These are phyloP conservation scores for Artemia sp. DNA, from an alignment of 2,888 invertebrate genomes.

Conservation along the genomic window DNA sequence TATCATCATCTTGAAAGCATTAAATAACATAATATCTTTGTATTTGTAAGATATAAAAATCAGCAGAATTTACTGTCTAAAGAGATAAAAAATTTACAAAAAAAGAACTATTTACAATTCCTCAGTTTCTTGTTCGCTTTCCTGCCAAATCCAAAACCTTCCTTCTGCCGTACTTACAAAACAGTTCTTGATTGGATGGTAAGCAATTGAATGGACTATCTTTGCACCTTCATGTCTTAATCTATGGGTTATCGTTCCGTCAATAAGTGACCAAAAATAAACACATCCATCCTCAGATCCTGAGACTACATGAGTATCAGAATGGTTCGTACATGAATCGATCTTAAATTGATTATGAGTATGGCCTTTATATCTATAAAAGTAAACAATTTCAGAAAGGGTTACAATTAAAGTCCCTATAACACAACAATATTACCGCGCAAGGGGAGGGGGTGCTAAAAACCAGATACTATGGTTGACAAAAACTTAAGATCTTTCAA, in stretches of 20 bases:
- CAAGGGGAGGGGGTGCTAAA: too few species aligned
- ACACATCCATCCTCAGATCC: slow-evolving; percentile 75
- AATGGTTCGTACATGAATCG: slow-evolving; percentile 65
- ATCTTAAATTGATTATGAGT: slow-evolving; percentile 61
- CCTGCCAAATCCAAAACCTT: slow-evolving; percentile 51
- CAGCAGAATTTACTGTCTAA: background rate
- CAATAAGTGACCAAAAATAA: slow-evolving; percentile 77
- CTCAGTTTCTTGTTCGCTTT: slow-evolving; percentile 23
- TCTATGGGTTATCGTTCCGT: slow-evolving; percentile 40
- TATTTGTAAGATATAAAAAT: too few species aligned
- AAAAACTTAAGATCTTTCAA: too few species aligned
- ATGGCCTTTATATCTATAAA: slow-evolving; percentile 58
- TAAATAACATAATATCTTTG: too few species aligned
- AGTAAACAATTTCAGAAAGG: background rate
- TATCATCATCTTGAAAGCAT: too few species aligned
- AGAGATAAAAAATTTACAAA: background rate
- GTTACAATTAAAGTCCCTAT: too few species aligned
- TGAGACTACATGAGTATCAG: slow-evolving; percentile 68
- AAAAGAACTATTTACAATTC: slow-evolving; percentile 16
- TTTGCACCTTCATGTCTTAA: slow-evolving; percentile 35
- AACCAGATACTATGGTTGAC: too few species aligned
- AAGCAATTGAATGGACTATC: slow-evolving; percentile 57
- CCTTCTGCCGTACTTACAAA: slow-evolving; percentile 56
- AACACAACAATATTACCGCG: too few species aligned
- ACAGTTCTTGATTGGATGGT: slow-evolving; percentile 57